Percentiles rank a stretch among this genome's conserved stretches.
Evolutionary conservation across 2,113 vertebrate genomes (phyloP).

Genomic region (Marmota flaviventris): DNA sequence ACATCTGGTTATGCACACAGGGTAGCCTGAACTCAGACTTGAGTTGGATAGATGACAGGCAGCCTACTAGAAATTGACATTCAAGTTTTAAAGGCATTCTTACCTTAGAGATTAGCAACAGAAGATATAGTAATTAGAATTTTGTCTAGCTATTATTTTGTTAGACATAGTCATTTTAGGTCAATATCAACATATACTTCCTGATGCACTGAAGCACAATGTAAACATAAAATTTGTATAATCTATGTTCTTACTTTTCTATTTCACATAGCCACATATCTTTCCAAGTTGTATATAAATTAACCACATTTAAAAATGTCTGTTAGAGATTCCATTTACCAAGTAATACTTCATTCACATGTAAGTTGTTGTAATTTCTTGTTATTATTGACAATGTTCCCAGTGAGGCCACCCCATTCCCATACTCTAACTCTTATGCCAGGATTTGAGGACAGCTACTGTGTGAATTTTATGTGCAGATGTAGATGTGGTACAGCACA

Average conservation of each 20-base stretch:
- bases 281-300: not conserved
- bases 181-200: not conserved
- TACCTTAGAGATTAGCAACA: not conserved
- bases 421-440: not conserved
- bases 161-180: not conserved
- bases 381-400: not conserved
- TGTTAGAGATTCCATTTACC: not conserved
- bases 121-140: not conserved
- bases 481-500: not conserved
- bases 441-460: not conserved
- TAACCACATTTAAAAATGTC: not conserved
- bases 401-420: not conserved
- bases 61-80: not conserved
- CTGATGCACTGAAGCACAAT: not conserved
- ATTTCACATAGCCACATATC: not conserved
- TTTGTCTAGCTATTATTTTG: not conserved
- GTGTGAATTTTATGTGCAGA: not conserved
- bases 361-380: not conserved
- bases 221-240: not conserved
- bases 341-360: not conserved
- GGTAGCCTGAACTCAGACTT: not conserved
- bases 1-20: not conserved
- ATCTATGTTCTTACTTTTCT: not conserved
- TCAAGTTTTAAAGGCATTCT: not conserved
- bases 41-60: not conserved